Base-by-base conservation (phyloP, 2,113 vertebrate species). In the Limanda limanda region DNA sequence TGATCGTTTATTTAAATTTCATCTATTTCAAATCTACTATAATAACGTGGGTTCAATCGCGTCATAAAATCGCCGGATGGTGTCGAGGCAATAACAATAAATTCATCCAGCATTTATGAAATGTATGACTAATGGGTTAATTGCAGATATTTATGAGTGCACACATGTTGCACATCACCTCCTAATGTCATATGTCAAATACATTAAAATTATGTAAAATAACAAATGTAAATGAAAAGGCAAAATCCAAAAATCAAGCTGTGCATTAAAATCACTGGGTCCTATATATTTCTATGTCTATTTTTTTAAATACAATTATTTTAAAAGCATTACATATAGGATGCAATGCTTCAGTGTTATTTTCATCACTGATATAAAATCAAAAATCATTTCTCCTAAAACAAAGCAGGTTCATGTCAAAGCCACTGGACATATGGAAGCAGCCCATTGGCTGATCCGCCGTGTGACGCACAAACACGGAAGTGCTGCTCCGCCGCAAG, bases 371-470 rank as follows among this genome's bases (percentile, higher is more conserved):
- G 3, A 57, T 55, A 72, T 64, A 40, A 21, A 0, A 20, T 40
- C 35, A 17, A 17, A 45, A 4, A 21, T 20, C 2, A 21, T 79
- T 67, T 45, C 60, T 11, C 18, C 27, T 37, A 66, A 84, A 86
- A 89, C 80, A 88, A 87, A 84, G 84, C 71, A 7, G 18, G n/a
- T 60, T 60, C 42, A 9, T 14, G 13, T 63, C 68, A 51, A 42
- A 70, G 61, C 23, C 21, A 69, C 35, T 25, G 13, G 52, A 60
- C 20, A 67, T 55, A 69, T 52, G 37, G 40, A 72, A 27, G 74
- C 71, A 71, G 51, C 70, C 31, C 51, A 92, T 92, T 92, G 92
- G 92, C 68, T 71, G 63, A 2, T 27, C 56, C 0, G 2, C 10
- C 5, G 0, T 1, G 11, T 87, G 82, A 92, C 88, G 78, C 35